phyloP scores from a whole-genome alignment of 2,797 vertebrate species.

The Sebastes taczanowskii region DNA sequence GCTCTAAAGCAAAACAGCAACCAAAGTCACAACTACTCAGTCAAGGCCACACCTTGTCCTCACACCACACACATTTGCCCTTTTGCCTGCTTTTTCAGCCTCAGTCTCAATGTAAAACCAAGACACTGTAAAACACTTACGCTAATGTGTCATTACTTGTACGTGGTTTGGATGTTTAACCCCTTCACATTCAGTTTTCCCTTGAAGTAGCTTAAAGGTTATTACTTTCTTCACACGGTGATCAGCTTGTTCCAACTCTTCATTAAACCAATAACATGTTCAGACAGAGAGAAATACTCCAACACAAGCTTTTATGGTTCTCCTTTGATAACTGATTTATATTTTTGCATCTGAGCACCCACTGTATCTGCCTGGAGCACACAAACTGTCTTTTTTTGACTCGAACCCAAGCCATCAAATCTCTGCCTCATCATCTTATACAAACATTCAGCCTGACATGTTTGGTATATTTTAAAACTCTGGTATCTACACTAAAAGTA shows the following conservation, averaged over 20 bases:
- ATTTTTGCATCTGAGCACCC: background rate
- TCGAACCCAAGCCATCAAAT: background rate
- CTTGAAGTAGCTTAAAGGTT: background rate
- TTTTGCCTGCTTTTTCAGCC: background rate
- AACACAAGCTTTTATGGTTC: background rate
- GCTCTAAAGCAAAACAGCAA: background rate
- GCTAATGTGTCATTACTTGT: background rate
- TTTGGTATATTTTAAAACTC: background rate
- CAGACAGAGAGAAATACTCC: background rate
- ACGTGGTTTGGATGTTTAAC: background rate
- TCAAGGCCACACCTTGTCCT: background rate
- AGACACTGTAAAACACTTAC: background rate
- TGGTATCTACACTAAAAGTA: background rate
- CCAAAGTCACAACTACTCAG: slow-evolving; percentile 17
- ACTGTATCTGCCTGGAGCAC: background rate
- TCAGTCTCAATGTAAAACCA: slow-evolving; percentile 5
- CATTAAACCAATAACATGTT: too few relatives aligned
- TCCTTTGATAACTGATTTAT: background rate
- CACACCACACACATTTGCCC: background rate
- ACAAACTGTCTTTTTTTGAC: background rate
- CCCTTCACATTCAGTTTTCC: background rate
- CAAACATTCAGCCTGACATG: background rate
- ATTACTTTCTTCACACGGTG: background rate
- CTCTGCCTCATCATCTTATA: background rate
- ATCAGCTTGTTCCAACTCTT: background rate